Evolutionary conservation across 2,113 vertebrate species (phyloP).

Genomic region (Meleagris gallopavo): DNA sequence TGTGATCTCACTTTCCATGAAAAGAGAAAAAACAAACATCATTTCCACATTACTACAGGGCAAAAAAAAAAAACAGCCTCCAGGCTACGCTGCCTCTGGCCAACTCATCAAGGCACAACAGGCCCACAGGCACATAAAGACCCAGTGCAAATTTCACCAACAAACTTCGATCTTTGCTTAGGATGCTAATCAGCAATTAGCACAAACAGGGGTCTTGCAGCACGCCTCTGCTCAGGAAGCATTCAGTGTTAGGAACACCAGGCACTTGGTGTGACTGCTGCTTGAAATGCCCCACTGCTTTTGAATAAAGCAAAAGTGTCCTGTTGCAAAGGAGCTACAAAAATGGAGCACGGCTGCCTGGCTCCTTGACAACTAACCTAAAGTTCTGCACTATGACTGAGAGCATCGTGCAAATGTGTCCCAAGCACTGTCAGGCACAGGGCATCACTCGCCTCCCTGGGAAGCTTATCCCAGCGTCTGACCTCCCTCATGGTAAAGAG

Average conservation of each 20-base stretch:
- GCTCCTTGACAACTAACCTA: not conserved
- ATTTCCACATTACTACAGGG: accelerated
- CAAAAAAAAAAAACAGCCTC: accelerated
- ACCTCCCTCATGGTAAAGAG: no score
- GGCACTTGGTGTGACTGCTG: not conserved
- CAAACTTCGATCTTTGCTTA: no score
- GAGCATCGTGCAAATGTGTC: not conserved
- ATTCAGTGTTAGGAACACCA: accelerated
- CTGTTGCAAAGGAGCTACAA: not conserved
- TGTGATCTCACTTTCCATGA: accelerated
- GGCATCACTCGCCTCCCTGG: not conserved
- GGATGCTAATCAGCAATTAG: not conserved
- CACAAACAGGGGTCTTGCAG: accelerated
- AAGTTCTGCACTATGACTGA: not conserved
- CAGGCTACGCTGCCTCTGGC: accelerated
- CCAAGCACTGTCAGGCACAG: not conserved
- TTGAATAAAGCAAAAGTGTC: not conserved
- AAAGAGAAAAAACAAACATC: accelerated
- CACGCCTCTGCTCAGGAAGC: not conserved
- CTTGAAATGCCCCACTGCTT: not conserved
- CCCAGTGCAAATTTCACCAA: no score
- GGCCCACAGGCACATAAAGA: no score
- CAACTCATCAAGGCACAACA: no score
- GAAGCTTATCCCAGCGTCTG: not conserved
- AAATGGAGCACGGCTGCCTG: not conserved